A percentile compares a stretch with the other conserved stretches of the same genome.
These are phyloP conservation scores for honey bee (Apis mellifera) DNA, from an alignment of 1,140 invertebrate genomes.

Conservation along the genomic window Amel_HAv3.1 CM009941.2:7506501-7507000, in stretches of 20 bases:
- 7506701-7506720: slow-evolving; percentile 69
- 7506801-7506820: slow-evolving; percentile 64
- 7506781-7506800: slow-evolving; percentile 60
- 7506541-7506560: too few relatives aligned
- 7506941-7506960: slow-evolving; percentile 39
- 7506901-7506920: slow-evolving; percentile 62
- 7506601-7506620: neutral
- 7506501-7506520: too few relatives aligned
- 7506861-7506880: slow-evolving; percentile 78
- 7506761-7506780: slow-evolving; percentile 55
- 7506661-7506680: slow-evolving; percentile 70
- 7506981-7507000: slow-evolving; percentile 53
- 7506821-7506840: slow-evolving; percentile 71
- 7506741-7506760: slow-evolving; percentile 77
- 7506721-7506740: slow-evolving; percentile 68
- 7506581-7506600: too few relatives aligned
- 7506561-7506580: too few relatives aligned
- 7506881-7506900: slow-evolving; percentile 78
- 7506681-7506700: slow-evolving; percentile 67
- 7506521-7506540: too few relatives aligned
- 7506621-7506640: slow-evolving; percentile 28
- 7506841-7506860: slow-evolving; percentile 60
- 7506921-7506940: neutral
- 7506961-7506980: slow-evolving; percentile 66
- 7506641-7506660: slow-evolving; percentile 57